A percentile compares a stretch with the other conserved stretches of the same genome.
phyloP scores from a whole-genome alignment of 2,888 invertebrate genomes.

The Desoria tigrina region DNA sequence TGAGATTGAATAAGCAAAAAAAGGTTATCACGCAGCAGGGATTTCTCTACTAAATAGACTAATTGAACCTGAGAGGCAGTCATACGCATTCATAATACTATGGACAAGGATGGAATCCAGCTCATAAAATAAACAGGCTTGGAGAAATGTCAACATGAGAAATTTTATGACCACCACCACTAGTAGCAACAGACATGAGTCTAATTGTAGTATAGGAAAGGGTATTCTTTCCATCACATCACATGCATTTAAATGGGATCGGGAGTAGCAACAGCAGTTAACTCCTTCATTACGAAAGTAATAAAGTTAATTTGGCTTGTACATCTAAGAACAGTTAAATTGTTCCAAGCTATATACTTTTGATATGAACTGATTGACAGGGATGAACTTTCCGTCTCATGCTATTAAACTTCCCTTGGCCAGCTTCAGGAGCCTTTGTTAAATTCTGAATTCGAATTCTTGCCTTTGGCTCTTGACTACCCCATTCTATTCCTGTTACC shows the following conservation, averaged over 20 bases:
- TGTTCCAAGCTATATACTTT: too few species aligned
- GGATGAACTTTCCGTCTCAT: too few species aligned
- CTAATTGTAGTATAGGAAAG: neutral
- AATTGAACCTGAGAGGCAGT: neutral
- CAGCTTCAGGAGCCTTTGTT: too few species aligned
- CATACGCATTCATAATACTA: neutral
- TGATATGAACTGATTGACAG: too few species aligned
- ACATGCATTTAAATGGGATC: neutral
- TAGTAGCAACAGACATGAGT: too few species aligned
- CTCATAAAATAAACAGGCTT: constrained; percentile 9
- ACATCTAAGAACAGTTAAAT: too few species aligned
- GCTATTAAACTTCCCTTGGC: too few species aligned
- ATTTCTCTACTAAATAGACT: neutral
- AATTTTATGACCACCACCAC: constrained; percentile 1
- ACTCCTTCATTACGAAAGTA: neutral
- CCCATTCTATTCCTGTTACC: too few species aligned
- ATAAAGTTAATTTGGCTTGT: neutral
- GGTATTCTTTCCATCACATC: neutral
- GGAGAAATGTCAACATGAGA: neutral
- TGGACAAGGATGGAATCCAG: neutral
- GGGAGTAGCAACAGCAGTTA: neutral
- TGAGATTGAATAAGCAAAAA: too few species aligned
- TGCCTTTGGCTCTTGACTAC: too few species aligned
- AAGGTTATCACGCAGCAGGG: too few species aligned
- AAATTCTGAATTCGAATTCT: too few species aligned